A percentile compares a stretch with the other conserved stretches of the same genome.
Conservation (phyloP, 2,888 invertebrate genomes). For the Andrena flavipes region DNA sequence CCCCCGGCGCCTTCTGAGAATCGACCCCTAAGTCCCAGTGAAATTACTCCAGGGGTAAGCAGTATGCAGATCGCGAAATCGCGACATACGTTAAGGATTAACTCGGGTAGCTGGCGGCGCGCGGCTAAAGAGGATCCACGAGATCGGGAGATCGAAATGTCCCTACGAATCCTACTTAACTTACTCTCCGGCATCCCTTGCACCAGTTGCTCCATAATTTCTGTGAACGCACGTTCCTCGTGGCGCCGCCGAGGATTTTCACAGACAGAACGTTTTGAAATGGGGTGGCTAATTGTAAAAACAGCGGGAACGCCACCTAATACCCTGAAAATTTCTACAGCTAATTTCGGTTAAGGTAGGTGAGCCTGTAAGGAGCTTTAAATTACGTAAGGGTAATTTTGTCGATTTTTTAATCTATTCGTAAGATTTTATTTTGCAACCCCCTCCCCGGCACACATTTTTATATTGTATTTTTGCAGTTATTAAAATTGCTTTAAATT, state of each 20-base stretch:
- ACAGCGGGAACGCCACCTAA: no score
- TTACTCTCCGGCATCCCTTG: conserved; percentile 21
- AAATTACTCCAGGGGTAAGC: conserved; percentile 78
- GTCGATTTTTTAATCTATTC: no score
- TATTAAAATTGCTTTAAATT: no score
- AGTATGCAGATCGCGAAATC: conserved; percentile 82
- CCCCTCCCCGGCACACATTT: no score
- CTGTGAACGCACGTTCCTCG: conserved; percentile 9
- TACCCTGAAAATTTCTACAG: no score
- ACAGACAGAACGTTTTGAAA: not conserved
- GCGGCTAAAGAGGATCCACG: conserved; percentile 66
- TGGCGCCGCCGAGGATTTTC: conserved; percentile 2
- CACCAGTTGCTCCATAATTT: conserved; percentile 19
- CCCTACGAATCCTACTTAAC: conserved; percentile 54
- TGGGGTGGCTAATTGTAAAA: no score
- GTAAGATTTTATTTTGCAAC: no score
- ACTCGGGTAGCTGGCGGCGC: conserved; percentile 54
- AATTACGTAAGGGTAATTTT: no score
- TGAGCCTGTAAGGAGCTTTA: no score
- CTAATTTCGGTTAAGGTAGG: no score
- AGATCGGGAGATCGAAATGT: conserved; percentile 61
- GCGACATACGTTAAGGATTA: conserved; percentile 80
- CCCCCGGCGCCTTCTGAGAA: conserved; percentile 17
- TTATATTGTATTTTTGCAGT: no score
- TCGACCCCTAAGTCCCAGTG: conserved; percentile 67